A percentile compares a stretch with the other conserved stretches of the same genome.
Evolutionary conservation across 1,140 invertebrate species (phyloP).

Genomic region (Cherax destructor): DNA sequence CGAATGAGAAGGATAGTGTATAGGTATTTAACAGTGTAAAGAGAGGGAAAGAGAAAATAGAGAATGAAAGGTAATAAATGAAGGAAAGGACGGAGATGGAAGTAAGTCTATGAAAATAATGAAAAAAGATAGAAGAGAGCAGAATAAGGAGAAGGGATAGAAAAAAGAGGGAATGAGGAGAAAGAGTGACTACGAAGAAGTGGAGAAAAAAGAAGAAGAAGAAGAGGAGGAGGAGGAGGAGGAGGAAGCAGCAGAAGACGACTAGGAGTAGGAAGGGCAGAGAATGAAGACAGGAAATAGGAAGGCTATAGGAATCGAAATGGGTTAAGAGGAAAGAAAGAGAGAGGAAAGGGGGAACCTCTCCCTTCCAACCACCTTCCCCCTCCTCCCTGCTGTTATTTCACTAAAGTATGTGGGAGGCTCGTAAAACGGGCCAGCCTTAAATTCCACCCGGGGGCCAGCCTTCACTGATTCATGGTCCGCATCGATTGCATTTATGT

Average conservation of each 20-base stretch:
- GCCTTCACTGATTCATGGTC: constrained; percentile 13
- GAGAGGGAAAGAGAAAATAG: too few species aligned
- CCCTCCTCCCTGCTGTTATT: constrained; percentile 22
- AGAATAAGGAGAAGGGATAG: too few species aligned
- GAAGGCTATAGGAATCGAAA: background rate
- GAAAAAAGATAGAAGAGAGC: too few species aligned
- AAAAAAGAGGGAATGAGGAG: too few species aligned
- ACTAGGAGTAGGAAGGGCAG: background rate
- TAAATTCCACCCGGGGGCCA: constrained; percentile 40
- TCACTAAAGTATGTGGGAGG: constrained; percentile 25
- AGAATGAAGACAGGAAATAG: background rate
- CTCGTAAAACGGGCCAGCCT: constrained; percentile 39
- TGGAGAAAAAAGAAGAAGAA: background rate
- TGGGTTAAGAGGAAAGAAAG: background rate
- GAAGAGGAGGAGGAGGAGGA: background rate
- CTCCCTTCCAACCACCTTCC: too few species aligned
- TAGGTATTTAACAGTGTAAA: too few species aligned
- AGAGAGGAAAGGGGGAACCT: background rate
- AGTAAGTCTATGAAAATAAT: too few species aligned
- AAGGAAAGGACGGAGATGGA: background rate
- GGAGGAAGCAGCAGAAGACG: background rate
- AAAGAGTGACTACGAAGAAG: too few species aligned
- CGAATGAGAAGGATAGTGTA: too few species aligned
- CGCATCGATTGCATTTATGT: constrained; percentile 26
- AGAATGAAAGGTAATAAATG: background rate